Percentiles rank a stretch among this genome's conserved stretches.
phyloP scores from a whole-genome alignment of 2,888 invertebrate genomes.

The Epinotia ramella region DNA sequence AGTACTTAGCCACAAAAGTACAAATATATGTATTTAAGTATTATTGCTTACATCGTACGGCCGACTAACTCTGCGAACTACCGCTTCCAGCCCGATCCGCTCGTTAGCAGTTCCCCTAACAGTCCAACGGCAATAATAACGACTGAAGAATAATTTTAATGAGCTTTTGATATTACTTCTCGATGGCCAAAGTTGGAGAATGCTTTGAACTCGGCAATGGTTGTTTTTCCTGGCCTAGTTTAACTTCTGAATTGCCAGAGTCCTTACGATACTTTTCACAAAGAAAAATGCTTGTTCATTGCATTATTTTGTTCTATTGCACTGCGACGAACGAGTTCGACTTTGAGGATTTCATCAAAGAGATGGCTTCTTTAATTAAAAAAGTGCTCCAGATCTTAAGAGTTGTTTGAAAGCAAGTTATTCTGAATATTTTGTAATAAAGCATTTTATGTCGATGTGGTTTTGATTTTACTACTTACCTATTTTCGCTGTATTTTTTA shows the following conservation, averaged over 20 bases:
- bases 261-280: slow-evolving; percentile 13
- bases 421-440: not conserved
- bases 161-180: slow-evolving; percentile 54
- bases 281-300: slow-evolving; percentile 17
- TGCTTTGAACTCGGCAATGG: slow-evolving; percentile 59
- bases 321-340: slow-evolving; percentile 17
- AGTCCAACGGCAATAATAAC: slow-evolving; percentile 42
- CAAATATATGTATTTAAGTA: not conserved
- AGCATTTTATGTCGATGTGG: not conserved
- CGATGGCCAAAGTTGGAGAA: slow-evolving; percentile 61
- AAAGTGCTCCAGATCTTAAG: not conserved
- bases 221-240: slow-evolving; percentile 56
- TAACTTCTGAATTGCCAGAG: slow-evolving; percentile 29
- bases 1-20: too few relatives aligned
- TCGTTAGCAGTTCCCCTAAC: slow-evolving; percentile 30
- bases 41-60: not conserved
- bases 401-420: not conserved
- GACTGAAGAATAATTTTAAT: slow-evolving; percentile 60
- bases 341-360: slow-evolving; percentile 21
- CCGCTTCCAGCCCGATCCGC: not conserved
- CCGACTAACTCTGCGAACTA: slow-evolving; percentile 10
- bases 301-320: slow-evolving; percentile 33
- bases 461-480: not conserved
- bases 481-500: not conserved
- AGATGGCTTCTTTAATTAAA: slow-evolving; percentile 23